Evolutionary conservation across 1,140 invertebrate genomes (phyloP), one percentile per base, ranked within the genome.

Genomic region (Doryteuthis pealeii): DNA sequence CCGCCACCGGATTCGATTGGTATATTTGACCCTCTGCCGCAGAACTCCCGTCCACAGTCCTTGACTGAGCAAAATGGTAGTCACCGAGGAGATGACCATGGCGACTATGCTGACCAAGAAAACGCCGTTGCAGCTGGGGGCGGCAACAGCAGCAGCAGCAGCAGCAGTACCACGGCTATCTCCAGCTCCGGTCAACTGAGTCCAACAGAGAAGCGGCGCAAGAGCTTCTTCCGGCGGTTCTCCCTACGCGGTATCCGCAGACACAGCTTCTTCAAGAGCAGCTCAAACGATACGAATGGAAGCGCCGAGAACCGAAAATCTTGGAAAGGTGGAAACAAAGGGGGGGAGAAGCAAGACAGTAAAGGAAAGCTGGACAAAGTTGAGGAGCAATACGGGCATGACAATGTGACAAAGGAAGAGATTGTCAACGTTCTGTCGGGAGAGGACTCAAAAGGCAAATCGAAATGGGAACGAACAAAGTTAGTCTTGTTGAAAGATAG

Each of bases 381-480:
- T 26, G 76, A 74, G 71, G 76, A 43, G 15, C 71, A 70, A 14
- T 58, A 2, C 22, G 32, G 43, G 30, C 68, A 77, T 5, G 79
- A 74, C 2, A 94, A 97, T 87, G 95, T 94, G 86, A 91, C 94
- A 66, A 96, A 97, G 82, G 96, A 98, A 85, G 95, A 96, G 6
- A 92, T 94, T 80, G 96, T 98, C 1, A 95, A 95, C 89, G 96
- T 96, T 87, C 92, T 96, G 76, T 80, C 77, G 18, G 85, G 83
- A 14, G 84, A 86, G 74, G 96, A 98, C 86, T 90, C 94, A 22
- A 95, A 97, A 86, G 94, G 94, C 5, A 94, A 94, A 67, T 94
- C 96, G 67, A 96, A 96, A 86, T 98, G 96, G 96, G 95, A 98
- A 83, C 95, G 94, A 86, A 98, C 96, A 86, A 91, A 95, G 78